These are phyloP conservation scores for Leptatherina wallacei DNA, from an alignment of 2,797 vertebrate species.

Conservation along the genomic window DNA sequence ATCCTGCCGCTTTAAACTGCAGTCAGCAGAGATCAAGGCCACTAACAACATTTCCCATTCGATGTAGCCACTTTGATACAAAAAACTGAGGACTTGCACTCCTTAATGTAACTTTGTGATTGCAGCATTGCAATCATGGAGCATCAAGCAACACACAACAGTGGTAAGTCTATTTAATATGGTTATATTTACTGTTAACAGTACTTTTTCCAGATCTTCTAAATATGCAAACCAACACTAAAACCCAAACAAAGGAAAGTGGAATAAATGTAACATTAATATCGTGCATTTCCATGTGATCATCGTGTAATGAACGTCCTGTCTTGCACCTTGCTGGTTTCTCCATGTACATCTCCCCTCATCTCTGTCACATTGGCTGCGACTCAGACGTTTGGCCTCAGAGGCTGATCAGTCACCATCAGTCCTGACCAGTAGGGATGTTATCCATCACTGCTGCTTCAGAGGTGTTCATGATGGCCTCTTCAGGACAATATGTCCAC, in stretches of 20 bases:
- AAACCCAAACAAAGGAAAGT: neutral
- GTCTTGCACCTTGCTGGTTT: conserved; percentile 22
- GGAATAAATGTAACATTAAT: neutral
- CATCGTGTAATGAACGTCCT: conserved; percentile 36
- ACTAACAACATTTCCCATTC: neutral
- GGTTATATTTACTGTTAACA: conserved; percentile 2
- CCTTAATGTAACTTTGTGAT: conserved; percentile 34
- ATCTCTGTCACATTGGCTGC: conserved; percentile 39
- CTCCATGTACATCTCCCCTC: conserved; percentile 7
- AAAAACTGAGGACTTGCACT: conserved; percentile 4
- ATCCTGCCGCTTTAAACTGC: neutral
- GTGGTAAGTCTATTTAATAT: conserved; percentile 27
- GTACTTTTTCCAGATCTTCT: neutral
- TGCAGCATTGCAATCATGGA: conserved; percentile 20
- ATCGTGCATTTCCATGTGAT: neutral
- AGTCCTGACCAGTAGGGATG: conserved; percentile 39
- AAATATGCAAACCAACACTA: neutral
- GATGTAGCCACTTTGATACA: conserved; percentile 14
- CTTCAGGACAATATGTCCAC: neutral
- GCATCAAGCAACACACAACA: neutral
- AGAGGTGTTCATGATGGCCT: conserved; percentile 23
- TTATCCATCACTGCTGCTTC: conserved; percentile 49
- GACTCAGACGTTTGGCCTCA: conserved; percentile 26
- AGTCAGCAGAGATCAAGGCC: conserved; percentile 19
- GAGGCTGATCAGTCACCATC: conserved; percentile 61